These are phyloP conservation scores for Ylistrum balloti DNA, from an alignment of 1,140 invertebrate species.

Conservation along the genomic window DNA sequence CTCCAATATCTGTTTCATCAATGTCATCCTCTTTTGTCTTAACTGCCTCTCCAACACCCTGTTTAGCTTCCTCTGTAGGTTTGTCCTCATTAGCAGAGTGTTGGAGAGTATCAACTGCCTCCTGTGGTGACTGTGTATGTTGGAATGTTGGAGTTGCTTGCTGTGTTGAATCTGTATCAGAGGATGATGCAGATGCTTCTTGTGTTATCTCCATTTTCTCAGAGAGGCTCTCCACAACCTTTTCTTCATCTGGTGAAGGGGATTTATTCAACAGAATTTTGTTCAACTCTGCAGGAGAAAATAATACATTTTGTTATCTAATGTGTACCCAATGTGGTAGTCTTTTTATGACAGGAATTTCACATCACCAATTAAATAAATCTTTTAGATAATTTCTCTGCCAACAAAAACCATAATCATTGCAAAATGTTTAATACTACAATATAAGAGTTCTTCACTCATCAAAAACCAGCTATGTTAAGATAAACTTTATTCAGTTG, in stretches of 20 bases:
- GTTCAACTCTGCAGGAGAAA: not conserved
- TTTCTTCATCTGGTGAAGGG: not conserved
- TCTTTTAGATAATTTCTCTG: too few species aligned
- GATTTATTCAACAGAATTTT: slow-evolving; percentile 7
- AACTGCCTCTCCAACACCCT: not conserved
- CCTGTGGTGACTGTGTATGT: not conserved
- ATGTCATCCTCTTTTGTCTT: not conserved
- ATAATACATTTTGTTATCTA: too few species aligned
- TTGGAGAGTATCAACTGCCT: not conserved
- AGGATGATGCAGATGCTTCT: not conserved
- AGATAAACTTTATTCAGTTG: too few species aligned
- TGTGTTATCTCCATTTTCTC: not conserved
- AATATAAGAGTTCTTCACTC: too few species aligned
- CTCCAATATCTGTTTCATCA: not conserved
- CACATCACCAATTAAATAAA: too few species aligned
- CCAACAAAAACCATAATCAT: too few species aligned
- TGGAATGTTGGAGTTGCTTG: not conserved
- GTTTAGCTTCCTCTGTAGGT: slow-evolving; percentile 17
- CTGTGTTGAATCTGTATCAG: not conserved
- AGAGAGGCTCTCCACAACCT: not conserved
- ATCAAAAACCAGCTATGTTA: too few species aligned
- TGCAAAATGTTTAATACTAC: too few species aligned
- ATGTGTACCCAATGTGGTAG: too few species aligned
- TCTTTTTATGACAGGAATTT: too few species aligned
- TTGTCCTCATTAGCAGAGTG: not conserved